Percentiles rank a stretch among this genome's conserved stretches.
Evolutionary conservation across 2,113 vertebrate species (phyloP).

Genomic region (Dendropsophus ebraccatus): DNA sequence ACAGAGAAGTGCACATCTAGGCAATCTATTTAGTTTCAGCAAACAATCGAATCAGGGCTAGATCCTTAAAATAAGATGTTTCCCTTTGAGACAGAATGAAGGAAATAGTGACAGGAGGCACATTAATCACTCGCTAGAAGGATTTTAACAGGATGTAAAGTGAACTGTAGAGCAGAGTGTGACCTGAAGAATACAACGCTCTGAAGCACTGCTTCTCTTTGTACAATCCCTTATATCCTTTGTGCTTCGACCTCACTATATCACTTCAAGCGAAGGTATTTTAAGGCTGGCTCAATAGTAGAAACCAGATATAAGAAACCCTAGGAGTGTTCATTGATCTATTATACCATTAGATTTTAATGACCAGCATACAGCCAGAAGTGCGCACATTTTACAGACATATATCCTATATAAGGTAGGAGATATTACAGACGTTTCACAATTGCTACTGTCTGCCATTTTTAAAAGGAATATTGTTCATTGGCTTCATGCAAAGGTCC

Average conservation of each 20-base stretch:
- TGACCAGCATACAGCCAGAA: slow-evolving; percentile 6
- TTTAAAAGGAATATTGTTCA: not conserved
- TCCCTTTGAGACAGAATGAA: not conserved
- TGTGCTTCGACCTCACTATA: slow-evolving; percentile 7
- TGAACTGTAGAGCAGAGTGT: slow-evolving; percentile 26
- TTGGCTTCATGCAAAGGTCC: not conserved
- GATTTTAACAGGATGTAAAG: slow-evolving; percentile 6
- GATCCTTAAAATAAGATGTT: not conserved
- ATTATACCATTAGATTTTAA: slow-evolving; percentile 45
- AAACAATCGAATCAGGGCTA: not conserved
- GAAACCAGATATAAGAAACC: slow-evolving; percentile 22
- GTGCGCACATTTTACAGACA: not conserved
- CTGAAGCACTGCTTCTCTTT: slow-evolving; percentile 19
- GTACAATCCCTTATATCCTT: slow-evolving; percentile 9
- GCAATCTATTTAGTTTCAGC: not conserved
- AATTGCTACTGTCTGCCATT: not conserved
- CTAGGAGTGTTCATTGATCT: slow-evolving; percentile 44
- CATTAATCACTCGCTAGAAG: not conserved
- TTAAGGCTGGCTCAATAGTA: slow-evolving; percentile 31
- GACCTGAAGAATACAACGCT: slow-evolving; percentile 18
- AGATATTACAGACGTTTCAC: not conserved
- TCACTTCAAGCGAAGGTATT: slow-evolving; percentile 32
- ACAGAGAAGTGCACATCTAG: not conserved
- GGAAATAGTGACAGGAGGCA: not conserved
- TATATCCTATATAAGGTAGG: not conserved